A percentile compares a stretch with the other conserved stretches of the same genome.
These are phyloP conservation scores for Drosophila setosimentum DNA, from an alignment of 2,888 invertebrate species.

Conservation along the genomic window DNA sequence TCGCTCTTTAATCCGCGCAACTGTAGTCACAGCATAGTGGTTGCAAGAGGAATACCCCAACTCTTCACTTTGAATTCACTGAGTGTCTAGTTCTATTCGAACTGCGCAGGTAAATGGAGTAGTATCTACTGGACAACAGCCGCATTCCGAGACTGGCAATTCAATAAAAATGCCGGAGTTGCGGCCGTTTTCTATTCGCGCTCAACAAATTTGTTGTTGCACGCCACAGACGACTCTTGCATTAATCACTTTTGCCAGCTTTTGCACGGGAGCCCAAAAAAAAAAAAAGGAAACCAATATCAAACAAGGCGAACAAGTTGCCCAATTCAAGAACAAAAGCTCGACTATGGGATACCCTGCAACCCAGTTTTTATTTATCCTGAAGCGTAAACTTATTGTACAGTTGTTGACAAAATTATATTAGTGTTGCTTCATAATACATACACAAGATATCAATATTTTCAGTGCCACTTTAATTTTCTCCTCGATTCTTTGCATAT, in stretches of 20 bases:
- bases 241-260: constrained; percentile 80
- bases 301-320: neutral
- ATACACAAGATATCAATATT: too few relatives aligned
- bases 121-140: constrained; percentile 18
- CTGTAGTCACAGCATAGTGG: constrained; percentile 70
- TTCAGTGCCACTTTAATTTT: too few relatives aligned
- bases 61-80: constrained; percentile 17
- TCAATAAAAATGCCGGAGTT: constrained; percentile 72
- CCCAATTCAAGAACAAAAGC: neutral
- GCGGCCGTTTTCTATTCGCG: constrained; percentile 67
- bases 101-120: constrained; percentile 60
- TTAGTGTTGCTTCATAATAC: too few relatives aligned
- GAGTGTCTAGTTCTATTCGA: constrained; percentile 45
- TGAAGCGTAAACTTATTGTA: too few relatives aligned
- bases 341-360: neutral
- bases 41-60: neutral
- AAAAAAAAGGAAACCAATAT: constrained; percentile 32
- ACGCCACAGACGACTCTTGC: constrained; percentile 68
- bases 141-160: constrained; percentile 70
- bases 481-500: too few relatives aligned
- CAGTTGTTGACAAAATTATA: too few relatives aligned
- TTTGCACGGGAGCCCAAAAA: constrained; percentile 42
- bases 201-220: constrained; percentile 74
- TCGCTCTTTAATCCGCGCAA: constrained; percentile 72
- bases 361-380: neutral